phyloP scores from a whole-genome alignment of 2,888 invertebrate genomes.

The Xestia c-nigrum region DNA sequence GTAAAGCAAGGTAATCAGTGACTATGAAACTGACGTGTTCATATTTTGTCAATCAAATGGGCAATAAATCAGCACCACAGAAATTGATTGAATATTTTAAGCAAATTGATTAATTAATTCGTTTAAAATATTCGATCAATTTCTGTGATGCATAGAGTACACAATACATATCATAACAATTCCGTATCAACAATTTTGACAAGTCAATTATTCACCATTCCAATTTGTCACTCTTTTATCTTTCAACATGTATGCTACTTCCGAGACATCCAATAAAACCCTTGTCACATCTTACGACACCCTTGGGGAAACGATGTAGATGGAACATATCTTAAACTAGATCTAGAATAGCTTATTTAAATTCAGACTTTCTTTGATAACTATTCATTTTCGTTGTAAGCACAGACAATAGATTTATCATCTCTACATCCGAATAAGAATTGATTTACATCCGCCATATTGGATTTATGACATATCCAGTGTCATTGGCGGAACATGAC shows the following conservation, averaged over 20 bases:
- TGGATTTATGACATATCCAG: conserved; percentile 58
- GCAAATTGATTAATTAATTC: not conserved
- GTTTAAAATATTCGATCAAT: conserved; percentile 25
- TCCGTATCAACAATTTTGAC: conserved; percentile 21
- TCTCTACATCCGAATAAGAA: conserved; percentile 30
- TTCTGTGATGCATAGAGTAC: not conserved
- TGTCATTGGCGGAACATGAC: conserved; percentile 55
- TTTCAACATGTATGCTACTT: conserved; percentile 16
- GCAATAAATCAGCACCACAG: not conserved
- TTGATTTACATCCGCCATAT: conserved; percentile 49
- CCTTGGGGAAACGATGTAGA: conserved; percentile 35
- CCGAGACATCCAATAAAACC: conserved; percentile 54
- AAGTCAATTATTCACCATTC: conserved; percentile 35
- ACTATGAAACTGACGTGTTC: not conserved
- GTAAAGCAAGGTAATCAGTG: conserved; percentile 3
- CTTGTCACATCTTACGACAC: conserved; percentile 55
- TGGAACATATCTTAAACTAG: conserved; percentile 39
- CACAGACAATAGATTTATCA: conserved; percentile 13
- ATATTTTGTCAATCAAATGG: conserved; percentile 11
- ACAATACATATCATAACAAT: not conserved
- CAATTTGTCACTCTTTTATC: conserved; percentile 46
- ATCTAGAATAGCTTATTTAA: conserved; percentile 51
- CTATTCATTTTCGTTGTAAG: conserved; percentile 16
- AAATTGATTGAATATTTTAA: too few species aligned
- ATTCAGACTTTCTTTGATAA: conserved; percentile 14